Evolutionary conservation across 1,140 invertebrate species (phyloP).

Genomic region (Brachionus calyciflorus): DNA sequence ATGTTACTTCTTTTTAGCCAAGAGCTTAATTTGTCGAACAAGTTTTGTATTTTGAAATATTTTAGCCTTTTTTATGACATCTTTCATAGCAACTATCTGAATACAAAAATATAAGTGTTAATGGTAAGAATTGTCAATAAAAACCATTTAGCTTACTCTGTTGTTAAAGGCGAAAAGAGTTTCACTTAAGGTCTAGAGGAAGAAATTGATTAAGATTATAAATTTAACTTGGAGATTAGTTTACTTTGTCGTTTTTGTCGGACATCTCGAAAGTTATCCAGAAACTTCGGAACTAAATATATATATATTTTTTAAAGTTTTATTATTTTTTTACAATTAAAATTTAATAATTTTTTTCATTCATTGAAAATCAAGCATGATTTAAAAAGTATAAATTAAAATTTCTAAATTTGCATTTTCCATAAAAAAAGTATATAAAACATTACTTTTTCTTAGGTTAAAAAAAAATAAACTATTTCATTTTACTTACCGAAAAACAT

Average conservation of each 20-base stretch:
- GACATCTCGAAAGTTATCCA: not conserved
- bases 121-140: too few species aligned
- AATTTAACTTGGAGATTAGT: not conserved
- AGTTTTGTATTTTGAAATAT: not conserved
- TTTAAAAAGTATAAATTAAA: too few species aligned
- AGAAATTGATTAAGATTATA: not conserved
- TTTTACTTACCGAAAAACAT: too few species aligned
- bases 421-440: too few species aligned
- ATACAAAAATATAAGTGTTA: not conserved
- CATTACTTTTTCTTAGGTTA: too few species aligned
- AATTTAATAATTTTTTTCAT: too few species aligned
- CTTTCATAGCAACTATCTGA: conserved; percentile 32
- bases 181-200: not conserved
- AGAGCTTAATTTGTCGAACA: conserved; percentile 24
- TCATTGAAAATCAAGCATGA: not conserved
- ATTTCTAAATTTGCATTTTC: too few species aligned
- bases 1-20: conserved; percentile 17
- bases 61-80: conserved; percentile 29
- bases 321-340: not conserved
- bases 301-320: not conserved
- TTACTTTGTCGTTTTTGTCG: conserved; percentile 19
- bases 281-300: not conserved
- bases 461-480: too few species aligned
- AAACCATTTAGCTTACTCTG: not conserved
- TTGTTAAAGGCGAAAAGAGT: conserved; percentile 41